Evolutionary conservation across 2,888 invertebrate species (phyloP).

Genomic region (Standfussiana lucernea): DNA sequence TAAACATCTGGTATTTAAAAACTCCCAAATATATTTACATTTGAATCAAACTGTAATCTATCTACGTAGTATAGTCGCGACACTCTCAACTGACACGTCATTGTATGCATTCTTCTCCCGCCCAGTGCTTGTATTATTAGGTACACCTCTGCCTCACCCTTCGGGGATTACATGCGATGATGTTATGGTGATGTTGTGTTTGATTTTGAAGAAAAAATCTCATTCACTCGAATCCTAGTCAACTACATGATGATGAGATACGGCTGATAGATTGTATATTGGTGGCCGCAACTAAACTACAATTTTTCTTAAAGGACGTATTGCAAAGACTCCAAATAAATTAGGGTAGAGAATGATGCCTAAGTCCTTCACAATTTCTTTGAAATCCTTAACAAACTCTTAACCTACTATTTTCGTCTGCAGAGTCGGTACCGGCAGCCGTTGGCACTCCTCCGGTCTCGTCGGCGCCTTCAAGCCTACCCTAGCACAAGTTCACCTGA

Average conservation of each 20-base stretch:
- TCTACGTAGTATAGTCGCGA: no score
- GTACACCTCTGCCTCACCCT: no score
- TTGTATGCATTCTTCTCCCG: no score
- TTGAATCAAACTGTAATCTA: no score
- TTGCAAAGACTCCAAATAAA: neutral
- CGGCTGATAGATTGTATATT: neutral
- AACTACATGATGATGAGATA: neutral
- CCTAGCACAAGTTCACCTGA: slow-evolving; percentile 94
- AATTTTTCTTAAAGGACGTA: neutral
- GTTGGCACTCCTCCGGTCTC: slow-evolving; percentile 95
- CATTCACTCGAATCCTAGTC: neutral
- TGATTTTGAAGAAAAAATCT: neutral
- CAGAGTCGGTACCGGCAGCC: slow-evolving; percentile 94
- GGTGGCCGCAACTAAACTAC: neutral
- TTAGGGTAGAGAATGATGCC: neutral
- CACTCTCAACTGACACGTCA: no score
- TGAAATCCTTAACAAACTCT: neutral
- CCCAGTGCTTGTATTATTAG: no score
- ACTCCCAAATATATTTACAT: no score
- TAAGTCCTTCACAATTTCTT: neutral
- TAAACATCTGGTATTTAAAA: no score
- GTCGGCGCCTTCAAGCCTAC: slow-evolving; percentile 97
- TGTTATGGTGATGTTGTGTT: no score
- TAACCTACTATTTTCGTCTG: neutral
- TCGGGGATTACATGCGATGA: no score